Evolutionary conservation across 1,140 invertebrate species (phyloP), one percentile per base, ranked within the genome.

Genomic region (Atta colombica): DNA sequence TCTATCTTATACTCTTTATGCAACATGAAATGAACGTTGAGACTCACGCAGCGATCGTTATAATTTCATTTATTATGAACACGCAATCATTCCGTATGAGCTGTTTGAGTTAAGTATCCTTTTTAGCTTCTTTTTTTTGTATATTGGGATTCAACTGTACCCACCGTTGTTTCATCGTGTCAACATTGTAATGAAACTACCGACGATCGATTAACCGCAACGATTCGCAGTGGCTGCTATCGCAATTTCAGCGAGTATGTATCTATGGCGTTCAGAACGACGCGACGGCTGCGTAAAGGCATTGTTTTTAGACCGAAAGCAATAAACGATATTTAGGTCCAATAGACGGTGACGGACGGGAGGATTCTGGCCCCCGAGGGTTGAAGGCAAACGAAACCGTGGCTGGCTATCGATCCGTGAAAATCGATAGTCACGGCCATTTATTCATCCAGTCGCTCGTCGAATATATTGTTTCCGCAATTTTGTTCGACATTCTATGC

Each of bases 291-390:
- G 91, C 88, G 88, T 89, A 91, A 91, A 88, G 89, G 87, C 86
- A 93, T 93, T 91, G 93, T 93, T 94, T 94, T 93, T 91, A 89
- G 89, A 87, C 87, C 77, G 89, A 91, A 92, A 90, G 89, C 93
- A 93, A 93, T 94, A 93, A 93, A 93, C 92, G 92, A 82, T 89
- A 69, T 71, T 88, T 45, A 77, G 60, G 69, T 61, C 80, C 80
- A 84, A 84, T 84, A 81, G 87, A 72, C 39, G 84, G 65, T 81
- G 86, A 77, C 39, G 75, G 61, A 82, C 58, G 85, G 58, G 86
- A 61, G 53, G 21, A 65, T 63, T 74, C 77, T 86, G 75, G 80
- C 77, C 87, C 87, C 66, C 82, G 77, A 77, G 88, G 75, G 86
- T 88, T 87, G 86, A 87, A 86, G 86, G 89, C 89, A 87, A 88